phyloP scores from a whole-genome alignment of 2,113 vertebrate species.

The Marmota monax region DNA sequence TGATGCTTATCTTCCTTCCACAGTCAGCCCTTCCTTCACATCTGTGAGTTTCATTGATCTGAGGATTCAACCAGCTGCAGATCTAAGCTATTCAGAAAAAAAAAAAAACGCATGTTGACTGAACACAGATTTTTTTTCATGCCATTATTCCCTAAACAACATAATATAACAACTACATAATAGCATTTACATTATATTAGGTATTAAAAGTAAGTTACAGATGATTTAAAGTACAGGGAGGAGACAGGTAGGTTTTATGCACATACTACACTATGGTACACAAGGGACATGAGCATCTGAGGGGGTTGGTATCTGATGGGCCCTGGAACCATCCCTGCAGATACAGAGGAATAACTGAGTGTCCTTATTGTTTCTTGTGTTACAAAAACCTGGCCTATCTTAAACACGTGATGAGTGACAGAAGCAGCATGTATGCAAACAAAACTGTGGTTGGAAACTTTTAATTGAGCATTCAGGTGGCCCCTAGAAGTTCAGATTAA shows the following conservation, averaged over 20 bases:
- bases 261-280: too few species aligned
- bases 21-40: not conserved
- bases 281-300: too few species aligned
- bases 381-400: not conserved
- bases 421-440: not conserved
- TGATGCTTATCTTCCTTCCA: not conserved
- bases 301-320: too few species aligned
- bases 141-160: not conserved
- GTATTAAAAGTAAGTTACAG: not conserved
- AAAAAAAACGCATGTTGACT: not conserved
- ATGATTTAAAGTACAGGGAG: too few species aligned
- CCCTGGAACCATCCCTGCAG: not conserved
- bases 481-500: slow-evolving; percentile 50
- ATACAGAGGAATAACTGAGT: not conserved
- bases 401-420: slow-evolving; percentile 7
- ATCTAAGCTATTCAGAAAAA: not conserved
- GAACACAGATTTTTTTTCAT: not conserved
- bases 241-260: too few species aligned
- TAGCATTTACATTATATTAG: not conserved
- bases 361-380: not conserved
- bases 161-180: not conserved
- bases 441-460: slow-evolving; percentile 57
- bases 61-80: not conserved
- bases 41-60: not conserved
- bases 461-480: slow-evolving; percentile 50